Conservation (phyloP, 2,888 invertebrate species). For the Polia nebulosa region DNA sequence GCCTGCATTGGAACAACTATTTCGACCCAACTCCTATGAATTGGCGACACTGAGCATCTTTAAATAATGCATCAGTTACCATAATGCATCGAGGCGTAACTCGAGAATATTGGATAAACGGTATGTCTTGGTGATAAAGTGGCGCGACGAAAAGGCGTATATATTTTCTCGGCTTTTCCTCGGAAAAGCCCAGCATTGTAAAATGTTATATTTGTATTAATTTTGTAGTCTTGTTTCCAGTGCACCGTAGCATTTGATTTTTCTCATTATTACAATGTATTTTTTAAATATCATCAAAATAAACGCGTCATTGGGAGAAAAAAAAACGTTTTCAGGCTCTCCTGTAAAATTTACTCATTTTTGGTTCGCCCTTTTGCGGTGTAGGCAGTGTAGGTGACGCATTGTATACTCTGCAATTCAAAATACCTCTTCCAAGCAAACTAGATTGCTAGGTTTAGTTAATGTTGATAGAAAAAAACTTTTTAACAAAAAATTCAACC, state of each 20-base stretch:
- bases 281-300: background rate
- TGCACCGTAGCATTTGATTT: background rate
- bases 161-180: background rate
- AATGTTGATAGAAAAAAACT: no score
- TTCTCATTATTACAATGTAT: background rate
- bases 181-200: background rate
- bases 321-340: background rate
- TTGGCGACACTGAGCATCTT: no score
- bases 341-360: slow-evolving; percentile 2
- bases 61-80: background rate
- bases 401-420: no score
- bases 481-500: no score
- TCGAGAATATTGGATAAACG: slow-evolving; percentile 1
- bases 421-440: no score
- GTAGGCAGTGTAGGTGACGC: background rate
- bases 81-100: background rate
- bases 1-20: no score
- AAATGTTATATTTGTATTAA: background rate
- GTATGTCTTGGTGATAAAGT: slow-evolving; percentile 2
- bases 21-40: no score
- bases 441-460: no score
- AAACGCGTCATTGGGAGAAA: slow-evolving; percentile 3
- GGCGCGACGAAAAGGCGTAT: background rate
- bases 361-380: background rate
- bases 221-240: background rate